Base-by-base conservation (phyloP, 2,113 vertebrate species). In the Sphaerodactylus townsendi region DNA sequence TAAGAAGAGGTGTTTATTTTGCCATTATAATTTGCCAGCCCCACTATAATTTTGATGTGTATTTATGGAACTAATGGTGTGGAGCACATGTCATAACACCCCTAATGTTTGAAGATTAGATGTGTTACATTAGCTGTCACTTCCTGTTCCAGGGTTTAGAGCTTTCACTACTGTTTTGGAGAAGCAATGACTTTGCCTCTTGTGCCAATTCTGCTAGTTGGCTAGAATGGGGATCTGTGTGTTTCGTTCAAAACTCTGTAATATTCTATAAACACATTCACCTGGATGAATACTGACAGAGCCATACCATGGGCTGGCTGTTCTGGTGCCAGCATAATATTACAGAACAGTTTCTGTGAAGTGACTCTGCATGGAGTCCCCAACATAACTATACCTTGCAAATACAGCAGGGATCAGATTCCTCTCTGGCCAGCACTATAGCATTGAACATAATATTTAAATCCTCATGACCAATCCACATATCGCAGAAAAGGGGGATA, bases 61-160 rank as follows among this genome's bases (percentile, higher is more conserved):
- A 68, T n/a, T 69, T 69, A 50, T 23, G 13, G 13, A 69, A 21
- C 41, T 48, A 35, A 81, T 87, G 90, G 87, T 56, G 53, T 93
- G 92, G 90, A 93, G 93, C 90, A 90, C 87, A 91, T 86, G 90
- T 90, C 91, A 86, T 87, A 87, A 90, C 91, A 87, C 88, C 91
- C 88, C 89, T 92, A 85, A 90, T 88, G 89, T 91, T 85, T 87
- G 82, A 92, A 90, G 84, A 79, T 81, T 87, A 85, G 79, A 80
- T 77, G 77, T 48, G 50, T 93, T 74, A 50, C 1, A 39, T 23
- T 66, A 59, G 10, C 30, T 76, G 72, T 76, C 73, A 53, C 72
- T 83, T 53, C 81, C 64, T 53, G 25, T 83, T 68, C 23, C 28
- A 4, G 41, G 41, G 21, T 66, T 76, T 69, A 50, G 25, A 46